Conservation (phyloP, 2,888 invertebrate genomes). For the Lepidochrysops patricia region DNA sequence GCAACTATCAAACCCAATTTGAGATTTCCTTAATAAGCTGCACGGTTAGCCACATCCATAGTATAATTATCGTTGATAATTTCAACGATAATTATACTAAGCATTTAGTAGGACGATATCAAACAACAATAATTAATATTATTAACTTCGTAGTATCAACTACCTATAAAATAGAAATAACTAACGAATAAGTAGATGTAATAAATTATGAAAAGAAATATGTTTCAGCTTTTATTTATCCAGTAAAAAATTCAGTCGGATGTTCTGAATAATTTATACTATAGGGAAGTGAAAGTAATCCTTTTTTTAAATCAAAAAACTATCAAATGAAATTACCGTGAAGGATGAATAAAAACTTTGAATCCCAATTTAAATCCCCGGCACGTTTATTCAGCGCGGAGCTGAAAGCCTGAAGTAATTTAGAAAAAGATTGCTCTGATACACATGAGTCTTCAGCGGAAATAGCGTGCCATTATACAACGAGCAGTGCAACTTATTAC, state of each 20-base stretch:
- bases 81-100: no score
- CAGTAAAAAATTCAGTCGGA: no score
- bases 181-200: no score
- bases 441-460: background rate
- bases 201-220: no score
- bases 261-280: background rate
- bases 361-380: background rate
- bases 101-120: background rate
- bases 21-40: background rate
- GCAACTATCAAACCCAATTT: background rate
- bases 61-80: background rate
- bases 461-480: background rate
- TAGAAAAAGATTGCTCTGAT: background rate
- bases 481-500: background rate
- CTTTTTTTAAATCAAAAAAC: background rate
- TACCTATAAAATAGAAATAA: no score
- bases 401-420: background rate
- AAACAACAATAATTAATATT: background rate
- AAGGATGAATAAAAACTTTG: background rate
- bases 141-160: background rate
- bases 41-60: background rate
- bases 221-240: no score
- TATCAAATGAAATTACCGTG: background rate
- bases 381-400: background rate
- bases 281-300: background rate